Base-by-base conservation (phyloP, 1,140 invertebrate genomes). In the Drosophila carrolli region DNA sequence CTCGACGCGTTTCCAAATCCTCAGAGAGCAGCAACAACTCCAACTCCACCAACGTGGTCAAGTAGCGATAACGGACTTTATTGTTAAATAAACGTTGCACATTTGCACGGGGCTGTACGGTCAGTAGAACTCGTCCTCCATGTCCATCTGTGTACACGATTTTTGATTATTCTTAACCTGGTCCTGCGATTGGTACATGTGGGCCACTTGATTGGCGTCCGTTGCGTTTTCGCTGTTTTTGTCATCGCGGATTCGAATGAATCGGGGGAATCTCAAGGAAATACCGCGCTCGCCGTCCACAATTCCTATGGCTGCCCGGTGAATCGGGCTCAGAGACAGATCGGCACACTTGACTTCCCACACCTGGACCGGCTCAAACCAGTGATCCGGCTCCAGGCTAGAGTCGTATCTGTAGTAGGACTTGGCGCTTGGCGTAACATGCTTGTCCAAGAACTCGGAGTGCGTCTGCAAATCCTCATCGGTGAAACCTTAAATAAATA, bases 301-400 rank as follows among this genome's bases (percentile, higher is more conserved):
- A 90, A 98, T 95, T 71, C 98, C 98, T 40, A 95, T 92, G 4
- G 96, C 98, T 58, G 99, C 99, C 90, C 94, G 95, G 92, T 99
- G 98, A 43, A 98, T 95, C 13, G 99, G 98, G 11, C 98, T 99
- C 27, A 99, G 94, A 7, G 98, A 99, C 23, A 99, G 94, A 94
- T 99, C 99, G 0, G 99, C 99, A 93, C 98, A 99, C 93, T 99
- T 99, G 8, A 99, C 95, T 94, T 99, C 99, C 98, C 98, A 99
- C 11, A 99, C 97, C 93, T 97, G 95, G 6, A 95, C 95, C 4
- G 97, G 94, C 77, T 98, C 97, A 93, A 99, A 98, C 98, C 99
- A 99, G 90, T 96, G 97, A 93, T 99, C 98, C 9, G 99, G 98
- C 78, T 96, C 94, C 56, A 96, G 93, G 32, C 94, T 93, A 4